Evolutionary conservation across 2,888 invertebrate species (phyloP), one percentile per base, ranked within the genome.

Genomic region (Drosophila vallismaia): DNA sequence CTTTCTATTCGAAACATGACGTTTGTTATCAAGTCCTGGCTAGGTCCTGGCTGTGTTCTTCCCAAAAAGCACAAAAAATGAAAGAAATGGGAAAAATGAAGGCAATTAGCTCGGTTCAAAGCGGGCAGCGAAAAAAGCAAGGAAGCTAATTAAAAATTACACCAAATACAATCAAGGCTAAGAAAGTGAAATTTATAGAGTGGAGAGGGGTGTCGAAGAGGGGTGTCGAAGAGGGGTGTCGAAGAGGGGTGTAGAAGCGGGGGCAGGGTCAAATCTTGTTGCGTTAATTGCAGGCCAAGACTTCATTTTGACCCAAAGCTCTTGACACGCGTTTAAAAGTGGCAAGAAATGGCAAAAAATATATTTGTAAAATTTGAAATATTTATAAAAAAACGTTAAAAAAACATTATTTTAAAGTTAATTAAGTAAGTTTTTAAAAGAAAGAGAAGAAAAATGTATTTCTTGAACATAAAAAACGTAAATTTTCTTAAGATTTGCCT

Each of bases 71-170:
- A 19, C 36, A 14, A 51, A 51, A 36, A 10, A n/a, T n/a, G n/a
- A n/a, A n/a, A n/a, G n/a, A n/a, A 38, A 33, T 12, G 28, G 3
- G 26, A 28, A 48, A 45, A 26, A 10, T 36, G 26, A 68, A 57
- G 57, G 44, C 70, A 67, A 67, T 67, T 67, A 69, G 50, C 38
- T 36, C 9, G 36, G 29, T 29, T 56, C 42, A 68, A 56, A 48
- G 55, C 12, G 46, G 10, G 55, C 40, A 44, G 3, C 3, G 26
- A 52, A 33, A 44, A 58, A 58, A 55, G 57, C 28, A 55, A 59
- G 50, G 67, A 56, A 60, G 66, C 59, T 75, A 66, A 75, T 74
- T 74, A 63, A 74, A 69, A 74, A 69, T 69, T 60, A 64, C 55
- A 66, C 55, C 51, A 55, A 72, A 72, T 58, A 53, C 52, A 72